A percentile compares a stretch with the other conserved stretches of the same genome.
Evolutionary conservation across 2,113 vertebrate genomes (phyloP).

Genomic region (Pseudorhombus dupliciocellatus): DNA sequence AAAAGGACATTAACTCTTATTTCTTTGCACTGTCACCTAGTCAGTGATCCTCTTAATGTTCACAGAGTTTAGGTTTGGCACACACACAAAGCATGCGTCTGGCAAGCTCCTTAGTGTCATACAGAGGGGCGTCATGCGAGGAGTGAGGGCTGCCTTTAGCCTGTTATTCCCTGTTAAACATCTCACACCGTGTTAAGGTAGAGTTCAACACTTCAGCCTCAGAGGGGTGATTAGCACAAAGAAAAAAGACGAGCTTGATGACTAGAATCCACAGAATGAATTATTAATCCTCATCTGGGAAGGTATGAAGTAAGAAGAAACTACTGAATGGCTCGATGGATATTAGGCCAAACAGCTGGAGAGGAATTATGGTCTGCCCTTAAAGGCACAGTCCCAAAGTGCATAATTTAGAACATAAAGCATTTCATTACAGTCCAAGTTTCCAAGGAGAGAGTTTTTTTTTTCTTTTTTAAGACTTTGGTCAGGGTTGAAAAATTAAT

Average conservation of each 20-base stretch:
- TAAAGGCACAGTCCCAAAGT: constrained; percentile 64
- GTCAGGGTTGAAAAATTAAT: constrained; percentile 46
- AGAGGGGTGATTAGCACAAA: constrained; percentile 55
- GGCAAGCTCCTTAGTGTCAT: constrained; percentile 67
- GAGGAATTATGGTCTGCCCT: constrained; percentile 63
- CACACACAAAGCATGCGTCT: constrained; percentile 72
- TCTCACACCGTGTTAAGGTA: constrained; percentile 51
- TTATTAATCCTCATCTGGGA: constrained; percentile 61
- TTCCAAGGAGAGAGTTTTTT: constrained; percentile 34
- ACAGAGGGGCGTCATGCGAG: constrained; percentile 67
- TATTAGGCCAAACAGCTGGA: constrained; percentile 67
- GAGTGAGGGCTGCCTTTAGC: constrained; percentile 64
- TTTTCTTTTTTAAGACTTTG: constrained; percentile 25
- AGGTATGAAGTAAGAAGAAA: constrained; percentile 54
- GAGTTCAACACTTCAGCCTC: constrained; percentile 55
- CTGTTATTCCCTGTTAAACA: constrained; percentile 68
- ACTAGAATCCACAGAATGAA: constrained; percentile 56
- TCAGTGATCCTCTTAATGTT: constrained; percentile 76
- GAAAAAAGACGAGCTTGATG: constrained; percentile 46
- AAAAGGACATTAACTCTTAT: constrained; percentile 74
- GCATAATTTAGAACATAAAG: constrained; percentile 69
- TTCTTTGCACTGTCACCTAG: constrained; percentile 68
- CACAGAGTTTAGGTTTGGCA: constrained; percentile 71
- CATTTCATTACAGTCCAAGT: constrained; percentile 59
- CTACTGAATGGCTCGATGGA: constrained; percentile 51